Evolutionary conservation across 2,797 vertebrate genomes (phyloP).

Genomic region (Helicolenus hilgendorfi): DNA sequence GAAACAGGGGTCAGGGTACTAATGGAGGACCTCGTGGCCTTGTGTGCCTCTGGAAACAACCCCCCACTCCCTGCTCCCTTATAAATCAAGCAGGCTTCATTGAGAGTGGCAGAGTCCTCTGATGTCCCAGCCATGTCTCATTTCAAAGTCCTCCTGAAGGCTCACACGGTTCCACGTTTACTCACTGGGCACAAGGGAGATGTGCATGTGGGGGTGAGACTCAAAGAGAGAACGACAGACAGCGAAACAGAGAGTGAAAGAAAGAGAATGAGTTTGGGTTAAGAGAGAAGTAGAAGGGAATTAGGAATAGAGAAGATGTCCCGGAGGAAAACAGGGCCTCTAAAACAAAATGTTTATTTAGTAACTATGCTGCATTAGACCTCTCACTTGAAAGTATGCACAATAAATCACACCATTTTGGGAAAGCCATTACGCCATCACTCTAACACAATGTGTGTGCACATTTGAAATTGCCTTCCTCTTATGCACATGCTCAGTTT

Average conservation of each 20-base stretch:
- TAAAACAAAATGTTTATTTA: conserved; percentile 78
- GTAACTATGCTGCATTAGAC: conserved; percentile 73
- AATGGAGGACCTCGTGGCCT: conserved; percentile 91
- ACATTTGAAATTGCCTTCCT: conserved; percentile 31
- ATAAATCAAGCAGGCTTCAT: conserved; percentile 90
- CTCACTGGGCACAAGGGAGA: conserved; percentile 74
- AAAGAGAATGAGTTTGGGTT: conserved; percentile 47
- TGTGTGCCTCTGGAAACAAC: conserved; percentile 87
- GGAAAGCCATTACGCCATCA: conserved; percentile 48
- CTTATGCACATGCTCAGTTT: conserved; percentile 18
- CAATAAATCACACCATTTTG: conserved; percentile 73
- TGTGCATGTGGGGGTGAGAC: conserved; percentile 41
- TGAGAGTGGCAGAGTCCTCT: conserved; percentile 82
- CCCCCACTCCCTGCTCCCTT: conserved; percentile 75
- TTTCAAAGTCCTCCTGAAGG: conserved; percentile 87
- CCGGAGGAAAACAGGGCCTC: conserved; percentile 55
- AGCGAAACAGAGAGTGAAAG: conserved; percentile 29
- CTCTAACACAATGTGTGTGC: conserved; percentile 12
- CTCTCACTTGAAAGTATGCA: conserved; percentile 61
- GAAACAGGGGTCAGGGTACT: conserved; percentile 91
- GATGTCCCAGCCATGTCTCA: conserved; percentile 87
- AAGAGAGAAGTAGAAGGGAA: conserved; percentile 53
- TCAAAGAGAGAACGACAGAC: conserved; percentile 32
- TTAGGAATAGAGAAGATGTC: conserved; percentile 58
- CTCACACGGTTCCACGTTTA: conserved; percentile 85